A percentile compares a stretch with the other conserved stretches of the same genome.
These are phyloP conservation scores for Brachirus orientalis DNA, from an alignment of 2,113 vertebrate genomes.

Conservation along the genomic window DNA sequence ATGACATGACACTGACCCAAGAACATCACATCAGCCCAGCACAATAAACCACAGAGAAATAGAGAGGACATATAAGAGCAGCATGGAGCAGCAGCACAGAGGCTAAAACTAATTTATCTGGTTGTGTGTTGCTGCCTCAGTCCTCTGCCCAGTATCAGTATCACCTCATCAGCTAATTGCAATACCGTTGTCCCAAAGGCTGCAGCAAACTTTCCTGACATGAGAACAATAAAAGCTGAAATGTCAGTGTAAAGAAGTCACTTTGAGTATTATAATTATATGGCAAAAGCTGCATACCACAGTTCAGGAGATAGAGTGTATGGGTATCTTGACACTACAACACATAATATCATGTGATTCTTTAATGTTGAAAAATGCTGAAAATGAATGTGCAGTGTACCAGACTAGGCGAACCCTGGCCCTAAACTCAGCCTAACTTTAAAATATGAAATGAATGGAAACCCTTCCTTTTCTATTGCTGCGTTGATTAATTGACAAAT, in stretches of 20 bases:
- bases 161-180: conserved; percentile 47
- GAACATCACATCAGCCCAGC: background rate
- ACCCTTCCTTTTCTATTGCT: conserved; percentile 54
- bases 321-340: background rate
- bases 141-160: conserved; percentile 7
- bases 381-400: conserved; percentile 14
- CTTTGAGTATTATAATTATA: background rate
- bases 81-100: conserved; percentile 19
- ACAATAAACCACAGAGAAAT: background rate
- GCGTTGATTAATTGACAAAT: conserved; percentile 71
- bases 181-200: conserved; percentile 16
- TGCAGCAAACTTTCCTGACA: conserved; percentile 29
- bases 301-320: conserved; percentile 2
- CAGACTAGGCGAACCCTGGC: conserved; percentile 28
- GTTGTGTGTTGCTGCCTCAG: conserved; percentile 21
- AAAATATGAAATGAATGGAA: conserved; percentile 37
- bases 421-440: too few relatives aligned
- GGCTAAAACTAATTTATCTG: conserved; percentile 16
- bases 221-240: conserved; percentile 39
- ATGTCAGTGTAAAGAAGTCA: conserved; percentile 48
- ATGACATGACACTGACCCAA: conserved; percentile 1
- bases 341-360: background rate
- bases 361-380: background rate
- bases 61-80: conserved; percentile 1
- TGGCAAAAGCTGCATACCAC: background rate